Evolutionary conservation across 1,140 invertebrate genomes (phyloP).

Genomic region (Cydia amplana): DNA sequence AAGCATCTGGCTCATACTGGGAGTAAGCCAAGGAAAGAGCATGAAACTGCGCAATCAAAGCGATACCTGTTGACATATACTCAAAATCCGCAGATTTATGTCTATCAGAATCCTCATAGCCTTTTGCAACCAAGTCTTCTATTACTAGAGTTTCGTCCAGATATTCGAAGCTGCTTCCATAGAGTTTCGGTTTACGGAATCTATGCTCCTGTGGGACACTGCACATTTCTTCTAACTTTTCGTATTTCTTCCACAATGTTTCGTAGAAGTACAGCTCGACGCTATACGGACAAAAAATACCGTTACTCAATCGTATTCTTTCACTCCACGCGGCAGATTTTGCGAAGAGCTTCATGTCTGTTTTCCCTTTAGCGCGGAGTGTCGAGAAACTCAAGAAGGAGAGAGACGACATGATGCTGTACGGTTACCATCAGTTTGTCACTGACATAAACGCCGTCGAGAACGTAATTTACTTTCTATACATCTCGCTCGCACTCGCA

Average conservation of each 20-base stretch:
- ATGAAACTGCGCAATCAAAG: background rate
- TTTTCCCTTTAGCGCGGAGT: background rate
- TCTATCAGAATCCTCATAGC: background rate
- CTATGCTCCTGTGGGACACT: background rate
- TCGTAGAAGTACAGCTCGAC: background rate
- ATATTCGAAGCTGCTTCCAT: background rate
- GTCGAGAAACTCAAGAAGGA: too few relatives aligned
- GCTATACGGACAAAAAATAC: background rate
- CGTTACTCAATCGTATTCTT: background rate
- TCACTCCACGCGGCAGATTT: background rate
- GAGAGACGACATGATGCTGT: background rate
- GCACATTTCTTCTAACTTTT: background rate
- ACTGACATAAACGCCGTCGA: too few relatives aligned
- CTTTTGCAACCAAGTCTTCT: background rate
- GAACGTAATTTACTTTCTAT: too few relatives aligned
- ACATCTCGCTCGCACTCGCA: too few relatives aligned
- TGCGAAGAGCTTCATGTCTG: background rate
- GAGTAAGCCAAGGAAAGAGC: background rate
- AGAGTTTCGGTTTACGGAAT: background rate
- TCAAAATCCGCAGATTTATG: background rate
- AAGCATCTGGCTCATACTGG: background rate
- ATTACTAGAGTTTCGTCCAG: background rate
- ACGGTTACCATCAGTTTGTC: too few relatives aligned
- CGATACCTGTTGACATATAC: background rate
- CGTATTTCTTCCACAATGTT: background rate